These are phyloP conservation scores for Notospermus geniculatus DNA, from an alignment of 1,140 invertebrate genomes.

Conservation along the genomic window DNA sequence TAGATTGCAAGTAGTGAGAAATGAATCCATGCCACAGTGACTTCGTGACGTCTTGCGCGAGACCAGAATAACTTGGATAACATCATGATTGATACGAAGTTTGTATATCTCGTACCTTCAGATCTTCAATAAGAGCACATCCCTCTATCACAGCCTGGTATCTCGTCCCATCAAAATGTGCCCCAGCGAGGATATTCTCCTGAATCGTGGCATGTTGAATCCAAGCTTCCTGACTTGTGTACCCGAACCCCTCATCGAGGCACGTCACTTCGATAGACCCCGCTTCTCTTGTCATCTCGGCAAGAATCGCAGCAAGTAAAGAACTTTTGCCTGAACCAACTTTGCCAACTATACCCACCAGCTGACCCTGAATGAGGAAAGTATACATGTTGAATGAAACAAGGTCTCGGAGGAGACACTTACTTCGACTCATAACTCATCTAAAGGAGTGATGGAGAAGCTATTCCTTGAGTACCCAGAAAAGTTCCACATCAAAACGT, in stretches of 20 bases:
- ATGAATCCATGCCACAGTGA: no score
- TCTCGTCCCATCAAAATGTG: slow-evolving; percentile 70
- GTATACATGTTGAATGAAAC: neutral
- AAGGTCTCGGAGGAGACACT: no score
- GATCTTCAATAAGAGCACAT: slow-evolving; percentile 78
- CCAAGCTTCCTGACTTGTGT: slow-evolving; percentile 89
- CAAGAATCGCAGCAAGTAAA: slow-evolving; percentile 43
- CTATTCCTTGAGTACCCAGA: no score
- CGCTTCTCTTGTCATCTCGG: slow-evolving; percentile 45
- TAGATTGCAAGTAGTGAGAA: no score
- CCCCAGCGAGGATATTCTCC: slow-evolving; percentile 92
- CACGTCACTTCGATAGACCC: slow-evolving; percentile 32
- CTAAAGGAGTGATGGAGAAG: no score
- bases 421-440: no score
- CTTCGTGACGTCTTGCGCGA: no score
- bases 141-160: slow-evolving; percentile 74
- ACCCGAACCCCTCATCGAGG: slow-evolving; percentile 36
- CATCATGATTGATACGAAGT: neutral
- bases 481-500: no score
- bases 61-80: no score
- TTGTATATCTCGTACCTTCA: slow-evolving; percentile 54
- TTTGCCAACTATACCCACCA: slow-evolving; percentile 51
- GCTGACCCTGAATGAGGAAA: slow-evolving; percentile 38
- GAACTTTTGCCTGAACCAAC: slow-evolving; percentile 56
- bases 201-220: slow-evolving; percentile 82